Conservation (phyloP, 2,888 invertebrate species). For the Griposia aprilina region DNA sequence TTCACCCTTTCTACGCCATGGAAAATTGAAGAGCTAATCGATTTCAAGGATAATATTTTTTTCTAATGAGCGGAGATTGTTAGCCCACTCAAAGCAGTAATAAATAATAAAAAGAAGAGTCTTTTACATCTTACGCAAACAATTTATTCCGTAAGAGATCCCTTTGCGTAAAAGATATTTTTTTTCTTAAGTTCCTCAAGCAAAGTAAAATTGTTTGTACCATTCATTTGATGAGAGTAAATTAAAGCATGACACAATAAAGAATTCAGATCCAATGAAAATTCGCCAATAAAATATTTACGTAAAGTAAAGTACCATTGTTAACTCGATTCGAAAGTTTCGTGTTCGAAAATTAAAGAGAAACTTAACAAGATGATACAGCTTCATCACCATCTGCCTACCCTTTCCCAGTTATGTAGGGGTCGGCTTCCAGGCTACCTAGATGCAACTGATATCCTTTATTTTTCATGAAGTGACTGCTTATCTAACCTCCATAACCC, state of each 20-base stretch:
- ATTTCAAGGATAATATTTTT: constrained; percentile 2
- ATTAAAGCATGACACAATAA: constrained; percentile 58
- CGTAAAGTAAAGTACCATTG: constrained; percentile 46
- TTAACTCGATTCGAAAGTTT: constrained; percentile 27
- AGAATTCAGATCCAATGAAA: constrained; percentile 55
- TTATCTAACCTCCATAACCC: not conserved
- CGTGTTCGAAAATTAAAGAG: too few relatives aligned
- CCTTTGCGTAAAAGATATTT: constrained; percentile 45
- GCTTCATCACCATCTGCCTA: not conserved
- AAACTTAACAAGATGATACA: not conserved
- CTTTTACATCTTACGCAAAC: constrained; percentile 39
- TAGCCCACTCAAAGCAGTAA: constrained; percentile 24
- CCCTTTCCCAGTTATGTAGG: too few relatives aligned
- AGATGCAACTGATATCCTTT: not conserved
- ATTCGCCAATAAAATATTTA: constrained; percentile 58
- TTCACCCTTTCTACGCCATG: too few relatives aligned
- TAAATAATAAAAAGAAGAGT: constrained; percentile 37
- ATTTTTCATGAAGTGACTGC: not conserved
- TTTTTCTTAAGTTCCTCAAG: constrained; percentile 47
- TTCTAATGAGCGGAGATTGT: constrained; percentile 33
- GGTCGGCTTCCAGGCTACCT: not conserved
- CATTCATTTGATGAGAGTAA: constrained; percentile 59
- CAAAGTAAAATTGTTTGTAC: constrained; percentile 51
- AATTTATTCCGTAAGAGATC: constrained; percentile 48
- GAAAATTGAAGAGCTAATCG: not conserved